Evolutionary conservation across 2,888 invertebrate species (phyloP).

Genomic region (Drosophila mimica): DNA sequence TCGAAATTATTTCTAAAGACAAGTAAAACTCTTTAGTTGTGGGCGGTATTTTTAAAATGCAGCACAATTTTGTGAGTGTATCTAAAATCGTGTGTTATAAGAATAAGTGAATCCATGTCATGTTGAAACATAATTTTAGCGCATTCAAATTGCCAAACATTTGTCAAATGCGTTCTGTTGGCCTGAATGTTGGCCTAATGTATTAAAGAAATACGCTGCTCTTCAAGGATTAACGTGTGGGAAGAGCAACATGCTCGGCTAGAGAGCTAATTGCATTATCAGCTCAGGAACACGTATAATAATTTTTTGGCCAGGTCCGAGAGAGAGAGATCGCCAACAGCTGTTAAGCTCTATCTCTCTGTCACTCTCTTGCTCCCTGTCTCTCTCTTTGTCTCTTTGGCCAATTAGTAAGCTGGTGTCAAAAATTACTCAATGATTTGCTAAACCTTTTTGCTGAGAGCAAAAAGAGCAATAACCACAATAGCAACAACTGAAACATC

Average conservation of each 20-base stretch:
- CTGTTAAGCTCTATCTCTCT: neutral
- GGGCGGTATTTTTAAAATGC: neutral
- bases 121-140: conserved; percentile 61
- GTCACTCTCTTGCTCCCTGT: neutral
- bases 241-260: neutral
- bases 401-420: conserved; percentile 79
- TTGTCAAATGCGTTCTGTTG: conserved; percentile 29
- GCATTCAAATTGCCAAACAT: conserved; percentile 47
- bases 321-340: conserved; percentile 27
- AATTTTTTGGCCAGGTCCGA: neutral
- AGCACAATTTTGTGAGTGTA: neutral
- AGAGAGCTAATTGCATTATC: neutral
- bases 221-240: conserved; percentile 25
- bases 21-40: neutral
- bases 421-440: conserved; percentile 75
- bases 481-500: conserved; percentile 48
- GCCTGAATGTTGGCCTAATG: conserved; percentile 28
- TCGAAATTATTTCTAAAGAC: fast-evolving
- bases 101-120: conserved; percentile 20
- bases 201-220: conserved; percentile 15
- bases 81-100: conserved; percentile 9
- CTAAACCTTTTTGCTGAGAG: conserved; percentile 52
- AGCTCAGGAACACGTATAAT: conserved; percentile 4
- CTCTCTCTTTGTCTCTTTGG: neutral
- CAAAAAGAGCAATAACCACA: conserved; percentile 35